phyloP scores from a whole-genome alignment of 2,113 vertebrate species.

The Sigmodon hispidus region DNA sequence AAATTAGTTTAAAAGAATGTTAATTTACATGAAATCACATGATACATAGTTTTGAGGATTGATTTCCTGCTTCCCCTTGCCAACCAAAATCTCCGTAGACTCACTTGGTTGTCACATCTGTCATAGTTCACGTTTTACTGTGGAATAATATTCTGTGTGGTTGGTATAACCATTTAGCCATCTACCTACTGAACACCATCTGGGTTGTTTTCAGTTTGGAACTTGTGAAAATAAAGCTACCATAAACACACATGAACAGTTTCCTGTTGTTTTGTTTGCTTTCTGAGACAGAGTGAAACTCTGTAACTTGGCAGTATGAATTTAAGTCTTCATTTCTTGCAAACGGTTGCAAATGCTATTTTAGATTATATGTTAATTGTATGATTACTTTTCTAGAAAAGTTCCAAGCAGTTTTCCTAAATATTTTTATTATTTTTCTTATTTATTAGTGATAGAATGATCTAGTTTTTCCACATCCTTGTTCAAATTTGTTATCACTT shows the following conservation, averaged over 20 bases:
- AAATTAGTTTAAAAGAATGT: neutral
- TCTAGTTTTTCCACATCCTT: neutral
- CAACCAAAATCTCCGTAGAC: neutral
- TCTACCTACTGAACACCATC: neutral
- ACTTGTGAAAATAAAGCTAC: neutral
- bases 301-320: neutral
- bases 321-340: conserved; percentile 11
- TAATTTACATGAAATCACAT: neutral
- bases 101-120: neutral
- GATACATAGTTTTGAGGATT: neutral
- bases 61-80: neutral
- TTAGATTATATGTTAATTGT: neutral
- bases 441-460: neutral
- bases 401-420: neutral
- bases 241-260: neutral
- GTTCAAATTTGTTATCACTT: neutral
- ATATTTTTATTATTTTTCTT: neutral
- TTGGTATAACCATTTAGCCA: neutral
- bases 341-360: neutral
- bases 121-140: neutral
- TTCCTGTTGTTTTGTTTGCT: neutral
- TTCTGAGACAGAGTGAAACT: neutral
- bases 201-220: neutral
- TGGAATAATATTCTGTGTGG: neutral
- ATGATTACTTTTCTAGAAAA: neutral